Conservation (phyloP, 2,888 invertebrate species). For the Dryadula phaetusa region DNA sequence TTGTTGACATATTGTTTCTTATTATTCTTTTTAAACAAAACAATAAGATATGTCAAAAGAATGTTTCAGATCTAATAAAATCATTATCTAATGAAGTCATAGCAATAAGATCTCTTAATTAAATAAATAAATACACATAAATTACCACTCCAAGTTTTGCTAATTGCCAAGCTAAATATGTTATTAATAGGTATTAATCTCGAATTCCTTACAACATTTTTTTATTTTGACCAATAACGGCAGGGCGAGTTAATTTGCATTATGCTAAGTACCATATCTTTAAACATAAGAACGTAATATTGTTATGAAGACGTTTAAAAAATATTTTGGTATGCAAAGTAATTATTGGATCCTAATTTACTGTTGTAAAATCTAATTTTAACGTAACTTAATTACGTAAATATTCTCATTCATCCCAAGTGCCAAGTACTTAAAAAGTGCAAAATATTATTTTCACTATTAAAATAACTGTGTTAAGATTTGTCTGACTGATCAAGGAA, state of each 20-base stretch:
- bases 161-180: constrained; percentile 15
- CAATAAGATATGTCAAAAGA: not conserved
- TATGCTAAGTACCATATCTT: constrained; percentile 11
- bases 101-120: constrained; percentile 9
- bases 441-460: no score
- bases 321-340: not conserved
- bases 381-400: not conserved
- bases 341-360: not conserved
- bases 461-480: no score
- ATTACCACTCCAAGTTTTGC: not conserved
- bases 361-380: not conserved
- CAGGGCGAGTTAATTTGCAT: constrained; percentile 19
- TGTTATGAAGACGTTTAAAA: constrained; percentile 17
- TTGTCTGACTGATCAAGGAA: no score
- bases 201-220: constrained; percentile 21
- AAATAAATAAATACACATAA: constrained; percentile 6
- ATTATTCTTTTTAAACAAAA: not conserved
- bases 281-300: constrained; percentile 11
- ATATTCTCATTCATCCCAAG: no score
- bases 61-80: no score
- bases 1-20: not conserved
- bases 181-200: constrained; percentile 9
- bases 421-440: no score
- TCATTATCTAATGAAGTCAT: not conserved
- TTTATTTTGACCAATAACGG: constrained; percentile 8